A percentile compares a stretch with the other conserved stretches of the same genome.
phyloP scores from a whole-genome alignment of 2,797 vertebrate species.

The Neoniphon sammara region DNA sequence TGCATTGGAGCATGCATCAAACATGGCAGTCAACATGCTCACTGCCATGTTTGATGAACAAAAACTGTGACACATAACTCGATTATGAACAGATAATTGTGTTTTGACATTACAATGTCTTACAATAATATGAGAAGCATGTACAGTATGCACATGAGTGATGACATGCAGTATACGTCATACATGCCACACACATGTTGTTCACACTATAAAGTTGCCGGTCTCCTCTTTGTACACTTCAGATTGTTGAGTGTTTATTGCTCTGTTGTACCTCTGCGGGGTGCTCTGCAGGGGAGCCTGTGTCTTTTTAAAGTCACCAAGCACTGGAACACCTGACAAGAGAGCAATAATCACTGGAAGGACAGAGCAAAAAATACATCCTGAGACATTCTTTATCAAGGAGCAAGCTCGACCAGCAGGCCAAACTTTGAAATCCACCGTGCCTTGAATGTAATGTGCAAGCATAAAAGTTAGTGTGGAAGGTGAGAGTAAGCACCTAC shows the following conservation, averaged over 20 bases:
- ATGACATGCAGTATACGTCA: neutral
- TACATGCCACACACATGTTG: neutral
- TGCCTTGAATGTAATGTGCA: constrained; percentile 11
- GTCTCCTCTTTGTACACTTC: constrained; percentile 16
- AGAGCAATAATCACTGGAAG: constrained; percentile 68
- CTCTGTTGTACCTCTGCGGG: constrained; percentile 3
- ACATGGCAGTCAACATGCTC: neutral
- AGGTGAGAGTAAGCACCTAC: constrained; percentile 37
- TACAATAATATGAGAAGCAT: neutral
- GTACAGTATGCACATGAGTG: neutral
- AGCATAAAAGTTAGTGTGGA: constrained; percentile 25
- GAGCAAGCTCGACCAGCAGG: constrained; percentile 39
- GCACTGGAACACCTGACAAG: constrained; percentile 52
- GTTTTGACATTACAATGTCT: constrained; percentile 3
- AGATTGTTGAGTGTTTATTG: constrained; percentile 44
- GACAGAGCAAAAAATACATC: constrained; percentile 71
- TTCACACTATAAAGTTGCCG: neutral
- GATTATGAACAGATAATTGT: constrained; percentile 17
- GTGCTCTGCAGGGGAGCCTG: constrained; percentile 21
- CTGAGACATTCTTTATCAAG: constrained; percentile 66
- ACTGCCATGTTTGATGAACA: neutral
- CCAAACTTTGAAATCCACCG: constrained; percentile 43
- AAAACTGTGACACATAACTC: neutral
- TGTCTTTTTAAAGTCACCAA: constrained; percentile 55
- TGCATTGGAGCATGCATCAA: too few species aligned